Evolutionary conservation across 1,140 invertebrate species (phyloP), one percentile per base, ranked within the genome.

Genomic region (Panonychus citri): DNA sequence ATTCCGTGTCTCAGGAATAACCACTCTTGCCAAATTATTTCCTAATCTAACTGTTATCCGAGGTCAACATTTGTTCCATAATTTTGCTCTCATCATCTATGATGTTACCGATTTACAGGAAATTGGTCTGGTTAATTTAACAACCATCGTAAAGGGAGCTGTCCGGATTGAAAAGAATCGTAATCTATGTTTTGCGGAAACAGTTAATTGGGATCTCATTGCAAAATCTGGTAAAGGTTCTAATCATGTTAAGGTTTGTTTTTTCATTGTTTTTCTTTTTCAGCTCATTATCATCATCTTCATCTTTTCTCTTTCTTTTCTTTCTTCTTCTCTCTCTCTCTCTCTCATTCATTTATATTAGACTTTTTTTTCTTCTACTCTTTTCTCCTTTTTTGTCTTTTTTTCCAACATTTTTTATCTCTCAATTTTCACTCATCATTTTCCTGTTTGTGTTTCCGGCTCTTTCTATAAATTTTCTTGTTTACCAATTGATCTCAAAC

Each of bases 21-120:
- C 73, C 37, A 82, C 81, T 52, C 70, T 98, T 19, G 76, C 77
- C 8, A 73, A 78, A 60, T 71, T 97, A 21, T 96, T 98, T 69
- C 93, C 93, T 8, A 96, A 96, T 71, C 73, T 98, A 63, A 71
- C 81, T n/a, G 80, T 96, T 24, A 94, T 97, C 58, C 76, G 89
- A 28, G 93, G 93, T 28, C 76, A 82, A 61, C 75, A 76, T 48
- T 71, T 93, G 12, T 81, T 91, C 63, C 77, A 79, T 64, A 81
- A 88, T 67, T 91, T 85, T 68, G 84, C 88, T 12, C 70, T 96
- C n/a, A 77, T 93, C 52, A 75, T 85, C 15, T 87, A 80, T 69
- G 83, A 76, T 61, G 73, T 66, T 56, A 57, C 62, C 62, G 64
- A 59, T 37, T 70, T 76, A 13, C 72, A 82, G 68, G 80, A 86